Percentiles rank a stretch among this genome's conserved stretches.
Conservation (phyloP, 1,140 invertebrate species). For the Drosophila murphyi region DNA sequence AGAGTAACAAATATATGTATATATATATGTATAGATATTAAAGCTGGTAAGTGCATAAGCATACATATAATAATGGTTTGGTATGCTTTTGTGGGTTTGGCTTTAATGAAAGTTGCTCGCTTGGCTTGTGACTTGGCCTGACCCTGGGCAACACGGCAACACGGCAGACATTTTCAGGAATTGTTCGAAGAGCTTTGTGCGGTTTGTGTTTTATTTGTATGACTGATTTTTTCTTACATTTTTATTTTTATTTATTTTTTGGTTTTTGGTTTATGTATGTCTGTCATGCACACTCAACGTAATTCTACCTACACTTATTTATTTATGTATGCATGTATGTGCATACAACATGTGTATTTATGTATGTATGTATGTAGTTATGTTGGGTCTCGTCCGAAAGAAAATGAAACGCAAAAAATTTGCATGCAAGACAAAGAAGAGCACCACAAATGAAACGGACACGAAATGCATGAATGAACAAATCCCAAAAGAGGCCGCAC, state of each 20-base stretch:
- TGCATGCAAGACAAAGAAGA: conserved; percentile 61
- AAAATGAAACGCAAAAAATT: conserved; percentile 59
- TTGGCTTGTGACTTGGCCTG: conserved; percentile 58
- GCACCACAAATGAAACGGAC: conserved; percentile 44
- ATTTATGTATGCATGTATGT: background rate
- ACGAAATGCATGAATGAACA: conserved; percentile 66
- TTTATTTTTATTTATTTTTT: conserved; percentile 6
- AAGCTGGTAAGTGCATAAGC: background rate
- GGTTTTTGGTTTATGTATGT: conserved; percentile 7
- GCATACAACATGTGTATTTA: conserved; percentile 1
- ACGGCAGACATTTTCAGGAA: conserved; percentile 49
- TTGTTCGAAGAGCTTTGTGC: conserved; percentile 51
- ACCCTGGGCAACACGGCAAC: conserved; percentile 56
- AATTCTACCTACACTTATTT: conserved; percentile 51
- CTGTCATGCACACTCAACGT: conserved; percentile 50
- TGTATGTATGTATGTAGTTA: conserved; percentile 26
- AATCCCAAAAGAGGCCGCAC: conserved; percentile 44
- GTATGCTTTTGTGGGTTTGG: conserved; percentile 58
- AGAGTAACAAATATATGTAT: conserved; percentile 21
- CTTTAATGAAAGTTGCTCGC: conserved; percentile 66
- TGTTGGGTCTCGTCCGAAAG: conserved; percentile 20
- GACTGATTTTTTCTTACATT: too few relatives aligned
- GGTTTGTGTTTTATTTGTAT: conserved; percentile 17
- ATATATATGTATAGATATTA: background rate
- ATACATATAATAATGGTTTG: conserved; percentile 20